Evolutionary conservation across 2,113 vertebrate genomes (phyloP).

Genomic region (Colaptes auratus): DNA sequence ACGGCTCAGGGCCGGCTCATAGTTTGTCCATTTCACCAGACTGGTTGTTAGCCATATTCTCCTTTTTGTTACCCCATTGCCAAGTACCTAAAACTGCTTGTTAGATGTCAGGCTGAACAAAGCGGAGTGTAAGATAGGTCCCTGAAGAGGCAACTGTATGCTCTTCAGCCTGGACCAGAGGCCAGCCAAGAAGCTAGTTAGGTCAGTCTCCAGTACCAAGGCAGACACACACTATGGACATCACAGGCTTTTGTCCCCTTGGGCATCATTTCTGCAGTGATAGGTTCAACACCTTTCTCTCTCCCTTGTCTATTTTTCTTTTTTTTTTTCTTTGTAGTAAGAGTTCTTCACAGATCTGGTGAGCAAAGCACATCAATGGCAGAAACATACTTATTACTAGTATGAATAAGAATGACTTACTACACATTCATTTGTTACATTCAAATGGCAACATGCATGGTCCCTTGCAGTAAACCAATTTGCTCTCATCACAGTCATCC

Average conservation of each 20-base stretch:
- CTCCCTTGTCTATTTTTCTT: background rate
- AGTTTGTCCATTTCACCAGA: background rate
- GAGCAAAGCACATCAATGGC: background rate
- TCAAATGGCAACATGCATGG: background rate
- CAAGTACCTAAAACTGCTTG: background rate
- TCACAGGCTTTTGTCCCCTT: background rate
- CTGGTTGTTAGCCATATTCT: background rate
- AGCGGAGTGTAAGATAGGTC: background rate
- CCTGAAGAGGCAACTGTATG: background rate
- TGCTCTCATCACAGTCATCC: background rate
- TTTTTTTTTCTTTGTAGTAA: background rate
- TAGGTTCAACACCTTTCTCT: background rate
- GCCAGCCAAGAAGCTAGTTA: background rate
- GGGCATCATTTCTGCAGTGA: background rate
- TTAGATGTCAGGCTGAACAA: background rate
- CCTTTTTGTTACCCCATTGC: background rate
- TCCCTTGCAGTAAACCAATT: background rate
- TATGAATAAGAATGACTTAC: background rate
- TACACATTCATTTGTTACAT: background rate
- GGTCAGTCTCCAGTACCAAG: background rate
- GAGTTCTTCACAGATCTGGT: background rate
- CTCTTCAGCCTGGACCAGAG: background rate
- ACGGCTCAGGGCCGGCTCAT: background rate
- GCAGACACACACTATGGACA: accelerated
- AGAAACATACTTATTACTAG: background rate